Evolutionary conservation across 2,113 vertebrate genomes (phyloP).

Genomic region (Tapirus terrestris): DNA sequence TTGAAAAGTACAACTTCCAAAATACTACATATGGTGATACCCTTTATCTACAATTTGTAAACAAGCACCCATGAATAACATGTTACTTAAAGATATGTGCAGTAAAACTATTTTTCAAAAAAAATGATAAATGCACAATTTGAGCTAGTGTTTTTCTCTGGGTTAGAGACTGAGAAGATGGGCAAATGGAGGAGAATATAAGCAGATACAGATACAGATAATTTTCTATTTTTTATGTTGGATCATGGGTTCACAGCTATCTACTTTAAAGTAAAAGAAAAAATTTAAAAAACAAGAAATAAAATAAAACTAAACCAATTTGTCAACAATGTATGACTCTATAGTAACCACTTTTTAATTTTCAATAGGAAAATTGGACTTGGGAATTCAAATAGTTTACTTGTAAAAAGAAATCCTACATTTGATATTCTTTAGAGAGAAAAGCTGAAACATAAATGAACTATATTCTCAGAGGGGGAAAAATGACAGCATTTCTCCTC

Average conservation of each 20-base stretch:
- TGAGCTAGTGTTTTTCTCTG: neutral
- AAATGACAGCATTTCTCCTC: neutral
- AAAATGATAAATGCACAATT: neutral
- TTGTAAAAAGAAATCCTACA: neutral
- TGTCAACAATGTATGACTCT: neutral
- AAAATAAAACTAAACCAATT: neutral
- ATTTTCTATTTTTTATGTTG: neutral
- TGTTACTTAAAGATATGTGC: neutral
- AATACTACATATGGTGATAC: neutral
- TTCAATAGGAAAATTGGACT: neutral
- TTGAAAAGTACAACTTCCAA: neutral
- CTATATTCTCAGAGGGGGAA: neutral
- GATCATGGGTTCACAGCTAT: neutral
- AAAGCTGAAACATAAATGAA: neutral
- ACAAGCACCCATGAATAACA: neutral
- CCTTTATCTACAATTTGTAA: neutral
- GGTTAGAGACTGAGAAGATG: neutral
- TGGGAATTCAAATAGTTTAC: neutral
- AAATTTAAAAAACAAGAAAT: neutral
- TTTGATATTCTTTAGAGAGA: neutral
- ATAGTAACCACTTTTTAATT: neutral
- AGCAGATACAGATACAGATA: neutral
- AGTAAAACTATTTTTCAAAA: neutral
- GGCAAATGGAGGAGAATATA: neutral
- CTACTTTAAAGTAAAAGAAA: neutral